Evolutionary conservation across 23 tunicate genomes (phyloP).

Genomic region (Clavelina lepadiformis): DNA sequence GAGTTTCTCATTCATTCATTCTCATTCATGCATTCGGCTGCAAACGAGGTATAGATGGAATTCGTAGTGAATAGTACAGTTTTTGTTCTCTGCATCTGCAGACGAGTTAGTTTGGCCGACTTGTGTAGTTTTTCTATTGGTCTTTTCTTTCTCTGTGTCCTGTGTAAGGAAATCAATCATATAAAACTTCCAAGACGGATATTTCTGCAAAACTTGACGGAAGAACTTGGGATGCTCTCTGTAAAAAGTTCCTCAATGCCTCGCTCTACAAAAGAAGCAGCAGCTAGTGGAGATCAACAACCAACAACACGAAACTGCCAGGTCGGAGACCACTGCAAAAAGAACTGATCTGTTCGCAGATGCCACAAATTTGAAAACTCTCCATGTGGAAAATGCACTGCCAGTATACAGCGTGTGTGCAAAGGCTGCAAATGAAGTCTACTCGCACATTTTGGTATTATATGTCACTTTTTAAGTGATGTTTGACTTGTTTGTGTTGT

Average conservation of each 20-base stretch:
- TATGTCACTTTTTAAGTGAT: no score
- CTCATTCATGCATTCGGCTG: no score
- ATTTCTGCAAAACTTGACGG: slow-evolving; percentile 15
- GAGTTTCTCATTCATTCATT: no score
- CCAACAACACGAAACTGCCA: slow-evolving; percentile 15
- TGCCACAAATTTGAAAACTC: slow-evolving; percentile 9
- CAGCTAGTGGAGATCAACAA: neutral
- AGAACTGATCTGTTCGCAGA: slow-evolving; percentile 18
- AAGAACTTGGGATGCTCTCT: slow-evolving; percentile 8
- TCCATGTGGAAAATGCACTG: slow-evolving; percentile 15
- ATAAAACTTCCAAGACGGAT: slow-evolving; percentile 11
- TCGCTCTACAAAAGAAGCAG: neutral
- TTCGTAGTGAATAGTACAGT: no score
- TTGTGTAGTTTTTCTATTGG: no score
- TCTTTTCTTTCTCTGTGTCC: no score
- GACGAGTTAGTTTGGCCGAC: no score
- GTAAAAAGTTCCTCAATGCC: neutral
- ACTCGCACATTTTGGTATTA: no score
- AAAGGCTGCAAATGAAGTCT: slow-evolving; percentile 6
- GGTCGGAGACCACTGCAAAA: slow-evolving; percentile 14
- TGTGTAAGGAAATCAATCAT: slow-evolving; percentile 12
- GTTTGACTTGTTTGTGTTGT: no score
- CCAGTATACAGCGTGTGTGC: slow-evolving; percentile 17
- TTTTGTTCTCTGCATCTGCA: no score
- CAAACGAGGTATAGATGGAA: no score